Evolutionary conservation across 2,888 invertebrate species (phyloP).

Genomic region (Tipula confusa): DNA sequence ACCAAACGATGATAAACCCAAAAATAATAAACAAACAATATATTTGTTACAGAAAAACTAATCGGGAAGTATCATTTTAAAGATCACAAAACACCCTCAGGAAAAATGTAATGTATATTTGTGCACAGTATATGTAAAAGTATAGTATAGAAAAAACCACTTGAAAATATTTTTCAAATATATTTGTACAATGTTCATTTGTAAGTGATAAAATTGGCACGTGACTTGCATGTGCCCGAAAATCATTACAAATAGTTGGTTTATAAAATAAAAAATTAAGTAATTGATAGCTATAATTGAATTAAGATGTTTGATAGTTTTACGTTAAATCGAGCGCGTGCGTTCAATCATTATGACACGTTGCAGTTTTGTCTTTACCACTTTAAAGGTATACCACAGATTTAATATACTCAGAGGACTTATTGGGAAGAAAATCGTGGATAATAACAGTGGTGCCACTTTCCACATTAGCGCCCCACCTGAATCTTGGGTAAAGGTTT

Average conservation of each 20-base stretch:
- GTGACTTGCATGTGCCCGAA: background rate
- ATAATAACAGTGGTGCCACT: too few species aligned
- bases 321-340: too few species aligned
- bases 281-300: background rate
- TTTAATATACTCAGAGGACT: too few species aligned
- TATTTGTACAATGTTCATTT: background rate
- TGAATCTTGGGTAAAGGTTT: too few species aligned
- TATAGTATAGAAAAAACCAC: background rate
- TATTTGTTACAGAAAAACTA: background rate
- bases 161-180: background rate
- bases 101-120: too few species aligned
- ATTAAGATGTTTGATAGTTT: too few species aligned
- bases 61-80: background rate
- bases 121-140: too few species aligned
- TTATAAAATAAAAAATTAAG: background rate
- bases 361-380: too few species aligned
- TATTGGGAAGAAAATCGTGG: background rate
- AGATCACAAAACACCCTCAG: background rate
- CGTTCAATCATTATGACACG: too few species aligned
- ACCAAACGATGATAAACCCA: background rate
- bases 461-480: too few species aligned
- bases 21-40: background rate
- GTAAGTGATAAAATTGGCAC: background rate
- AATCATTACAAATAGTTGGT: background rate
- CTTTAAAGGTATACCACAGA: too few species aligned